Base-by-base conservation (phyloP, 2,113 vertebrate genomes). In the Sphyrna mokarran region DNA sequence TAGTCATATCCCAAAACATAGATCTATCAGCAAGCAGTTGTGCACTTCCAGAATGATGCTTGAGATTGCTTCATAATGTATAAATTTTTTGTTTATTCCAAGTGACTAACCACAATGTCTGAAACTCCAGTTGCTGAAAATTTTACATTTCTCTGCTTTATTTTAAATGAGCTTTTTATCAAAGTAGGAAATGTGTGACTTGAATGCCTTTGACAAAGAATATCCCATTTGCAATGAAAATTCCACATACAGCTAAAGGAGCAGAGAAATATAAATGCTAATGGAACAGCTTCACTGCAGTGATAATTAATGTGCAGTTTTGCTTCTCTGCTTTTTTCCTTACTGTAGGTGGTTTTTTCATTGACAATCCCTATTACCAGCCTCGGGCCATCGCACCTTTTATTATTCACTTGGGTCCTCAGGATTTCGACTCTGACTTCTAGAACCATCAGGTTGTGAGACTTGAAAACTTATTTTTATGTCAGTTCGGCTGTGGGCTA, bases 341-440 rank as follows among this genome's bases (percentile, higher is more conserved):
- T 97, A 97, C 98, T 98, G 98, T 98, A 99, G 99, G 99, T 98
- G 99, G 99, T 98, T 98, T 99, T 98, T 99, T 99, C 98, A 99
- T 99, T 98, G 99, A 99, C 98, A 99, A 98, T 98, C 99, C 99
- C 98, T 99, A 99, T 98, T 99, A 99, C 98, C 99, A 99, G 98
- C 98, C 99, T 96, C 98, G 99, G 97, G 98, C 98, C 98, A 97
- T 99, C 97, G 99, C 99, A 97, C 99, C 99, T 97, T 98, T 99
- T 98, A 99, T 99, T 98, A 99, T 99, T 98, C 99, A 99, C 97
- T 98, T 99, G 98, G 98, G 99, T 97, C 98, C 98, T 97, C 99
- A 99, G 98, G 99, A 99, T 98, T 98, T 99, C 98, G 99, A 99
- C 98, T 99, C 99, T 98, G 99, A 99, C 98, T 99, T 99, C 98